These are phyloP conservation scores for Cyclura pinguis DNA, from an alignment of 2,797 vertebrate species.

Conservation along the genomic window DNA sequence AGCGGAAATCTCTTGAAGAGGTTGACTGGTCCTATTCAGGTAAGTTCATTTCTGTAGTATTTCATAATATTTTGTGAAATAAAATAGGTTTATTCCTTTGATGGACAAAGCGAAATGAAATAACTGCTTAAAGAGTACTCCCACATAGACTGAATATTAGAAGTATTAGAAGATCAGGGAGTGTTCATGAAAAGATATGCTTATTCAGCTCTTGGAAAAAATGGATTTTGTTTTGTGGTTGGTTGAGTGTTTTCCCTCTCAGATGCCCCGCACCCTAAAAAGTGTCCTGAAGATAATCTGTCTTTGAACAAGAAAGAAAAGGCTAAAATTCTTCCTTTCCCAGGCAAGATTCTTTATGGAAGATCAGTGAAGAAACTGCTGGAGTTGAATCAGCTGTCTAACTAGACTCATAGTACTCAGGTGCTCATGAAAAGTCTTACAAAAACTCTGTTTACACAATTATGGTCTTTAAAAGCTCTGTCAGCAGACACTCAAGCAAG, in stretches of 20 bases:
- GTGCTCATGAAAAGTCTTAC: not conserved
- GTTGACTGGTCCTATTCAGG: constrained; percentile 98
- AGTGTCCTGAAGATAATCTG: not conserved
- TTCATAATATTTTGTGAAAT: not conserved
- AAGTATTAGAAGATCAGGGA: not conserved
- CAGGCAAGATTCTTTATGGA: not conserved
- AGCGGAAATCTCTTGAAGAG: constrained; percentile 92
- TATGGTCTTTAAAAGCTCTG: not conserved
- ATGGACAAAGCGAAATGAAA: not conserved
- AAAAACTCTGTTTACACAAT: not conserved
- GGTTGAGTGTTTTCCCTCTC: not conserved
- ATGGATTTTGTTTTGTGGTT: not conserved
- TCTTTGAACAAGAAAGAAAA: not conserved
- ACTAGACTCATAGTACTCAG: not conserved
- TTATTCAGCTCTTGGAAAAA: not conserved
- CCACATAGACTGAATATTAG: not conserved
- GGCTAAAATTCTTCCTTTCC: not conserved
- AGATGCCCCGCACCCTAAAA: not conserved
- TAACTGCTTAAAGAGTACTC: not conserved
- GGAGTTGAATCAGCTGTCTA: not conserved
- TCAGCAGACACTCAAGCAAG: not conserved
- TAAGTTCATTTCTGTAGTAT: constrained; percentile 68
- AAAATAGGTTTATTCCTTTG: constrained; percentile 6
- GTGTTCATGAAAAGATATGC: not conserved
- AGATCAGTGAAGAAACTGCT: not conserved